Base-by-base conservation (phyloP, 2,113 vertebrate species). In the Cyphomyrus discorhynchus region DNA sequence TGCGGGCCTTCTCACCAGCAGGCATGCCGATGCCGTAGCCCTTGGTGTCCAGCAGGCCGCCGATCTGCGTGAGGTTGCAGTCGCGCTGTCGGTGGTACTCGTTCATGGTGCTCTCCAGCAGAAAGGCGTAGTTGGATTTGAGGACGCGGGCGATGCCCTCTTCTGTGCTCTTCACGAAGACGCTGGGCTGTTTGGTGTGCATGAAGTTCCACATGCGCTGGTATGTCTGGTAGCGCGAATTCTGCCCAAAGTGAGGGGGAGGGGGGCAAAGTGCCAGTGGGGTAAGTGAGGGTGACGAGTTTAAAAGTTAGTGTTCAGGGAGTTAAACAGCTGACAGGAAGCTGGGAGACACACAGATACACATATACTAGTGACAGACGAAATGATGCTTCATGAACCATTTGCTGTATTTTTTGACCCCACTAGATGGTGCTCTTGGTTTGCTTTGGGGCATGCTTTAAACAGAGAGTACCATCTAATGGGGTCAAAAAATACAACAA, bases 201-300 rank as follows among this genome's bases (percentile, higher is more conserved):
- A 99, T 99, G 96, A 98, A 99, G 93, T 99, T 99, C 98, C 98
- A 99, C 98, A 99, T 99, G 56, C 98, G 96, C 92, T 99, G 98
- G 95, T 99, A 99, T 0, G 98, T 99, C 96, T 99, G 98, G 93
- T 99, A 99, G 88, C 98, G 97, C 24, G 98, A 99, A 93, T 99
- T 99, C 98, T 99, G 95, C 62, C 3, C n/a, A 70, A 27, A 31
- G 62, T 70, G 10, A 8, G 21, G 53, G 84, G 56, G 35, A 93
- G 45, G 0, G 0, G 66, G 10, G 89, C 9, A 92, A 0, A 91
- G 90, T 2, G 11, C 0, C 17, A 83, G 6, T 83, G 17, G 45
- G 7, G 17, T 46, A 83, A 46, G 13, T 10, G 80, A 83, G 8
- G 8, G 82, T 24, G 39, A 15, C 15, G 6, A 42, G 31, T 42